Evolutionary conservation across 2,888 invertebrate species (phyloP).

Genomic region (Ommatoiulus sabulosus): DNA sequence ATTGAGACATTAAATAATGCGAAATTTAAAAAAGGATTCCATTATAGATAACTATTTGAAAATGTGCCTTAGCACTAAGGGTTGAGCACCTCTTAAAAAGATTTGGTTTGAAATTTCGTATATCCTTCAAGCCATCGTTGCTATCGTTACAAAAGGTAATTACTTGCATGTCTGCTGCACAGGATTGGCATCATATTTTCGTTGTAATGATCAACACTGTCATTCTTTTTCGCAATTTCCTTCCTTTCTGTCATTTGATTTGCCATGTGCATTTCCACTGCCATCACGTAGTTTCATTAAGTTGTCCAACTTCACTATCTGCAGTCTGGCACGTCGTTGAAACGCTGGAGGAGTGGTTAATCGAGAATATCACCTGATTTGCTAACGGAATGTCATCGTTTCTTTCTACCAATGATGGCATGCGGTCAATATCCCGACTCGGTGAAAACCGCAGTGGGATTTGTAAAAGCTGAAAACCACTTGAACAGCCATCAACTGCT

Average conservation of each 20-base stretch:
- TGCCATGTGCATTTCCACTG: background rate
- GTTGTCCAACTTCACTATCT: slow-evolving; percentile 13
- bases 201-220: background rate
- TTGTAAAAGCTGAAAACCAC: background rate
- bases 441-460: background rate
- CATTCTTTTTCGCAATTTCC: background rate
- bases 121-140: too few species aligned
- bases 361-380: slow-evolving; percentile 15
- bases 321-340: background rate
- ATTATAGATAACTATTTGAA: too few species aligned
- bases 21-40: too few species aligned
- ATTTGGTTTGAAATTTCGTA: too few species aligned
- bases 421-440: background rate
- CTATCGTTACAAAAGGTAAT: too few species aligned
- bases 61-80: too few species aligned
- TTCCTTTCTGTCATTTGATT: background rate
- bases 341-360: background rate
- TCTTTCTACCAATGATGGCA: background rate
- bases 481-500: background rate
- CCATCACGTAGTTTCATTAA: slow-evolving; percentile 27
- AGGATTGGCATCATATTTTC: background rate
- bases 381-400: background rate
- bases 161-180: too few species aligned
- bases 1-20: too few species aligned
- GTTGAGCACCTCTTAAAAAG: too few species aligned